A percentile compares a stretch with the other conserved stretches of the same genome.
phyloP scores from a whole-genome alignment of 2,888 invertebrate genomes.

The Apamea monoglypha region DNA sequence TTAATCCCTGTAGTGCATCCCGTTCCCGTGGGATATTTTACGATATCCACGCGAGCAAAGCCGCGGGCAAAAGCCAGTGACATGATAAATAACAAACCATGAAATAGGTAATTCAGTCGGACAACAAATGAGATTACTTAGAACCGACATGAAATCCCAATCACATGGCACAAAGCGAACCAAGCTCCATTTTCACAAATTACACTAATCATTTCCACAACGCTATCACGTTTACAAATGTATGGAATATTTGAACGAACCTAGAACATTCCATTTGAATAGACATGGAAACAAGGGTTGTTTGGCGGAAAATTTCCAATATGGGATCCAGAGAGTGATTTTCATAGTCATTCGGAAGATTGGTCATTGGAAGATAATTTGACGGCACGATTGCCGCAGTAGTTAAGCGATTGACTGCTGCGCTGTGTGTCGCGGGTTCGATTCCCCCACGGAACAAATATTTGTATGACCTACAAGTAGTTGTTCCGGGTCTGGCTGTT shows the following conservation, averaged over 20 bases:
- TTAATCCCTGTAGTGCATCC: neutral
- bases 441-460: too few relatives aligned
- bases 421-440: too few relatives aligned
- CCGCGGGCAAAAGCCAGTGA: neutral
- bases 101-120: constrained; percentile 2
- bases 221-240: constrained; percentile 46
- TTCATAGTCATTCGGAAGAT: constrained; percentile 27
- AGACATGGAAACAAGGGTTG: constrained; percentile 23
- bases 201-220: constrained; percentile 44
- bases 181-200: constrained; percentile 23
- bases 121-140: constrained; percentile 18
- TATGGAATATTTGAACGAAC: constrained; percentile 43
- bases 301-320: constrained; percentile 39
- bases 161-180: constrained; percentile 37
- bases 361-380: neutral
- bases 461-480: too few relatives aligned
- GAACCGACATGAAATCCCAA: constrained; percentile 10
- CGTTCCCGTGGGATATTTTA: neutral
- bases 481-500: too few relatives aligned
- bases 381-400: too few relatives aligned
- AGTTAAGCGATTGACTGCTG: too few relatives aligned
- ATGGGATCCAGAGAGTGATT: neutral
- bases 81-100: neutral
- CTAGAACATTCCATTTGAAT: constrained; percentile 47
- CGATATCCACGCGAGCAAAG: neutral